Conservation (phyloP, 2,113 vertebrate species). For the Crotalus horridus region DNA sequence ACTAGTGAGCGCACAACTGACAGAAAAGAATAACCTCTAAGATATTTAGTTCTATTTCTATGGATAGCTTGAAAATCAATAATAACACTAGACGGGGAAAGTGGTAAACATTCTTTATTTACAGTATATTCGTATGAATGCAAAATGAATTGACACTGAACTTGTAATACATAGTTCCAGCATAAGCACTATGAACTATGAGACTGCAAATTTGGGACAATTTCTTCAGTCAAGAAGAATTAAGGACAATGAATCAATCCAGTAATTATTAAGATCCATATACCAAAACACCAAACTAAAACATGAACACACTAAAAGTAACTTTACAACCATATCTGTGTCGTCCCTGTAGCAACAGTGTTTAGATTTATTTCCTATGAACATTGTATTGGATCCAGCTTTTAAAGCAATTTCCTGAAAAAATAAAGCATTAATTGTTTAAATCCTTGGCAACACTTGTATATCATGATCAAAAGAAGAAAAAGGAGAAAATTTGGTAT, state of each 20-base stretch:
- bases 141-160: neutral
- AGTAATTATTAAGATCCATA: conserved; percentile 19
- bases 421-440: conserved; percentile 52
- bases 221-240: conserved; percentile 39
- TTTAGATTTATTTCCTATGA: conserved; percentile 50
- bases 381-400: conserved; percentile 42
- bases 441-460: neutral
- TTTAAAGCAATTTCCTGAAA: conserved; percentile 72
- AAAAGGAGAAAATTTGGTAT: neutral
- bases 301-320: conserved; percentile 52
- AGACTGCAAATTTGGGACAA: neutral
- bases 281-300: neutral
- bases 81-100: neutral
- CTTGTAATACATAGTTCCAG: neutral
- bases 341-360: conserved; percentile 37
- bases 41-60: neutral
- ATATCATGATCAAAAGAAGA: neutral
- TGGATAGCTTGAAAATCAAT: accelerated
- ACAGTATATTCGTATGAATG: neutral
- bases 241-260: conserved; percentile 53
- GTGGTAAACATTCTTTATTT: neutral
- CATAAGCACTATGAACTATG: neutral
- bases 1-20: neutral
- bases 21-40: neutral
- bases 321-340: conserved; percentile 49